Conservation (phyloP, 2,797 vertebrate genomes). For the Tolypeutes matacus region DNA sequence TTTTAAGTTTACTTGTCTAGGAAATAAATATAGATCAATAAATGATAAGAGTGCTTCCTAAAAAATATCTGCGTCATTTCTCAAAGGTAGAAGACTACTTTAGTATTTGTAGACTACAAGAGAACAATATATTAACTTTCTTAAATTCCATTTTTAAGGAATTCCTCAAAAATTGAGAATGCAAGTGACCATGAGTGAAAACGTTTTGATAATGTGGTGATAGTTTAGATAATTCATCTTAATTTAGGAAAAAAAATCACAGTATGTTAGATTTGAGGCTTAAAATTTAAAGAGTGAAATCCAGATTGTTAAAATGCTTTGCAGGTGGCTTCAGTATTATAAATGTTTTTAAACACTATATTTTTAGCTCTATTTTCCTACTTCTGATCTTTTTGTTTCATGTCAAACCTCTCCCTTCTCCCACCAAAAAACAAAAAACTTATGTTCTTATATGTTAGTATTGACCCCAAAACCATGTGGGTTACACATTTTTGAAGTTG, state of each 20-base stretch:
- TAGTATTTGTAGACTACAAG: slow-evolving; percentile 18
- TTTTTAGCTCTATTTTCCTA: not conserved
- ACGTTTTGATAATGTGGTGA: not conserved
- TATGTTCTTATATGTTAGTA: not conserved
- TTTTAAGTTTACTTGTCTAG: not conserved
- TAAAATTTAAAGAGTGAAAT: not conserved
- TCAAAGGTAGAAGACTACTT: slow-evolving; percentile 13
- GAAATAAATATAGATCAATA: not conserved
- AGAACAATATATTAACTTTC: not conserved
- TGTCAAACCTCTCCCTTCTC: not conserved
- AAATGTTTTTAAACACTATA: not conserved
- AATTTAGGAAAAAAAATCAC: not conserved
- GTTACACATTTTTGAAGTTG: not conserved
- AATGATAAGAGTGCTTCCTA: not conserved
- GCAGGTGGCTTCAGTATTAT: not conserved
- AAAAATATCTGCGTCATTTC: not conserved
- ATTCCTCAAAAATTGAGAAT: not conserved
- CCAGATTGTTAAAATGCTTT: not conserved
- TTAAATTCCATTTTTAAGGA: not conserved
- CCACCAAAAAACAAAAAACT: not conserved
- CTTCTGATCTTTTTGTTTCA: not conserved
- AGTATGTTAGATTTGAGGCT: not conserved
- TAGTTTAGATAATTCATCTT: not conserved
- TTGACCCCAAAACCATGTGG: not conserved
- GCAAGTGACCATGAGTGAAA: not conserved